Evolutionary conservation across 1,140 invertebrate genomes (phyloP).

Genomic region (Trichonephila clavipes): DNA sequence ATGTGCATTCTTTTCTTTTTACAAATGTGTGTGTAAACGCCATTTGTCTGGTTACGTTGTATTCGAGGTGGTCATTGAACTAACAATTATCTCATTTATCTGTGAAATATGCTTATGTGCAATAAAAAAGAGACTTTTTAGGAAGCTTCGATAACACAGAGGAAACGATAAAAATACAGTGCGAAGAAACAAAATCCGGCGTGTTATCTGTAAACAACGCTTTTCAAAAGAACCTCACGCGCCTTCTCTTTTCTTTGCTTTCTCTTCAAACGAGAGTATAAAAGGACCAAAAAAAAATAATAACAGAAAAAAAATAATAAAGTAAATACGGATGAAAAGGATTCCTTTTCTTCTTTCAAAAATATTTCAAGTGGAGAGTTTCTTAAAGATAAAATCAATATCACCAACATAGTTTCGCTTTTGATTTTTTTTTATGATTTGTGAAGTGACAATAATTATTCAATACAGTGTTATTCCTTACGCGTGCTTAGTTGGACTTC

Average conservation of each 20-base stretch:
- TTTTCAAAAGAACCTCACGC: not conserved
- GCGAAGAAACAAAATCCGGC: not conserved
- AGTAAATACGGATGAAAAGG: not conserved
- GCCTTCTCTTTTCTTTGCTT: not conserved
- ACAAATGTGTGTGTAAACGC: not conserved
- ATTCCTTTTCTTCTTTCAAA: not conserved
- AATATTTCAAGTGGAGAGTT: not conserved
- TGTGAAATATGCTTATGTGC: slow-evolving; percentile 28
- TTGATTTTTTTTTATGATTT: not conserved
- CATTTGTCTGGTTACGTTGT: slow-evolving; percentile 17
- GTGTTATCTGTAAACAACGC: slow-evolving; percentile 24
- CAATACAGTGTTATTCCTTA: not conserved
- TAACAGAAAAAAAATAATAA: not conserved
- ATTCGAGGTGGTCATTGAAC: slow-evolving; percentile 1
- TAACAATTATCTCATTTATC: slow-evolving; percentile 28
- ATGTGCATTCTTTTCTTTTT: not conserved
- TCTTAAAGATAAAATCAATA: slow-evolving; percentile 42
- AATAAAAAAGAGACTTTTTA: slow-evolving; percentile 3
- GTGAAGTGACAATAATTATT: not conserved
- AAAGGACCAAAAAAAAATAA: not conserved
- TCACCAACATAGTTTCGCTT: not conserved
- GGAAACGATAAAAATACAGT: slow-evolving; percentile 24
- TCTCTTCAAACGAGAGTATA: not conserved
- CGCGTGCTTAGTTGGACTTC: not conserved
- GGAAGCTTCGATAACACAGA: slow-evolving; percentile 5